Evolutionary conservation across 2,888 invertebrate genomes (phyloP).

Genomic region (Nymphalis urticae): DNA sequence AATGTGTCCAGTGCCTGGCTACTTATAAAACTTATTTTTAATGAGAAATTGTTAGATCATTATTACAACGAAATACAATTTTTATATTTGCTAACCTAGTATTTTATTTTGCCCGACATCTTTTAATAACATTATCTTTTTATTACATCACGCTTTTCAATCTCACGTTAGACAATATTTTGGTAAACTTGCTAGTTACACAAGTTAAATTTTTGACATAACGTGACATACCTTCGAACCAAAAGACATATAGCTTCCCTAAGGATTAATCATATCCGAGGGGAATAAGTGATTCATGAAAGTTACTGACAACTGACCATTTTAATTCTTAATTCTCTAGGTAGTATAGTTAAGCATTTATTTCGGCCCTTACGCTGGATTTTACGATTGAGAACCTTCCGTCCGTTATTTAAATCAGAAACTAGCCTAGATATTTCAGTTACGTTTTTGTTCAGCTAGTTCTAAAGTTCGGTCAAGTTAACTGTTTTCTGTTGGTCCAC

Average conservation of each 20-base stretch:
- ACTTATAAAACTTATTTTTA: constrained; percentile 46
- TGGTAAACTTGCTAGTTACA: too few species aligned
- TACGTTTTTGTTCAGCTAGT: neutral
- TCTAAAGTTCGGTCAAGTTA: neutral
- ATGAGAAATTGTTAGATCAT: constrained; percentile 55
- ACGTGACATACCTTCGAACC: too few species aligned
- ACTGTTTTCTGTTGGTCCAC: neutral
- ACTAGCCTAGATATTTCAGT: neutral
- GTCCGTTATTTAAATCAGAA: neutral
- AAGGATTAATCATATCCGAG: neutral
- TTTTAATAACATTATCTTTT: neutral
- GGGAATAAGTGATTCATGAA: neutral
- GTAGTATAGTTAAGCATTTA: too few species aligned
- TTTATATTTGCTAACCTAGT: constrained; percentile 50
- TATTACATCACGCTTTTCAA: neutral
- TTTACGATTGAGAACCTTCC: too few species aligned
- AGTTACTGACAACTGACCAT: neutral
- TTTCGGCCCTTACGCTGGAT: too few species aligned
- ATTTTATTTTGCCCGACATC: constrained; percentile 39
- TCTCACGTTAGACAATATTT: neutral
- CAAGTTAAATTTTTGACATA: too few species aligned
- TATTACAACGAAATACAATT: constrained; percentile 62
- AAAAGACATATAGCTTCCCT: too few species aligned
- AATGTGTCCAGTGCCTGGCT: constrained; percentile 56
- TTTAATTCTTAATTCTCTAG: too few species aligned